Evolutionary conservation across 2,113 vertebrate species (phyloP), one percentile per base, ranked within the genome.

Genomic region (Scophthalmus maximus): DNA sequence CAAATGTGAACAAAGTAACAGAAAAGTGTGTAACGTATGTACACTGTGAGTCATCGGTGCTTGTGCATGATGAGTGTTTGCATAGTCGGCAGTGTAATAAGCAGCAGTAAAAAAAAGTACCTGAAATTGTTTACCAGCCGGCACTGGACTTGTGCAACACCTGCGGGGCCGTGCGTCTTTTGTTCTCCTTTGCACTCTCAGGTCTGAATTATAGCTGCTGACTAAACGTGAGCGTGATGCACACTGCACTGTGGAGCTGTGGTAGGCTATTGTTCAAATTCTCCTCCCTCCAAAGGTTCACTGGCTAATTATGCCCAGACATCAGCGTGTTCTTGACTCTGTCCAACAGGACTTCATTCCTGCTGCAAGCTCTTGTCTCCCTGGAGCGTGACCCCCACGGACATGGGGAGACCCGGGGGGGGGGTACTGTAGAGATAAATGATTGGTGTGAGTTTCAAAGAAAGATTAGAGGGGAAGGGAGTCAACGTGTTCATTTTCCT

Each of bases 261-360:
- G 2, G 3, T 25, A 67, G 14, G 59, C 12, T 46, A 14, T 82
- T 85, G 57, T 63, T 25, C 57, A 76, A 71, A 46, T 46, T 66
- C 34, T 68, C 20, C 22, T 55, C 47, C 42, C 36, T 62, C 84
- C 57, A 66, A 83, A 68, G 49, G 3, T 50, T 55, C 63, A 59
- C 14, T 61, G 42, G 36, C 44, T 70, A 63, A 76, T 85, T 79
- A 63, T 64, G 46, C 32, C 46, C 11, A 61, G 49, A 81, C 70
- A 80, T 76, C 46, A 58, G 69, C 27, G 8, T 78, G 70, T 68
- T 79, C 64, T 59, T 60, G 53, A 56, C 62, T 53, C 23, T 30
- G 9, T 63, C 81, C 62, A 74, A 69, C n/a, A n/a, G n/a, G 49
- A 76, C 60, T 63, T 30, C 51, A 74, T 73, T 86, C 64, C 44